These are phyloP conservation scores for Parazoanthus darwini DNA, from an alignment of 92 coral and sea anemone species.

Conservation along the genomic window DNA sequence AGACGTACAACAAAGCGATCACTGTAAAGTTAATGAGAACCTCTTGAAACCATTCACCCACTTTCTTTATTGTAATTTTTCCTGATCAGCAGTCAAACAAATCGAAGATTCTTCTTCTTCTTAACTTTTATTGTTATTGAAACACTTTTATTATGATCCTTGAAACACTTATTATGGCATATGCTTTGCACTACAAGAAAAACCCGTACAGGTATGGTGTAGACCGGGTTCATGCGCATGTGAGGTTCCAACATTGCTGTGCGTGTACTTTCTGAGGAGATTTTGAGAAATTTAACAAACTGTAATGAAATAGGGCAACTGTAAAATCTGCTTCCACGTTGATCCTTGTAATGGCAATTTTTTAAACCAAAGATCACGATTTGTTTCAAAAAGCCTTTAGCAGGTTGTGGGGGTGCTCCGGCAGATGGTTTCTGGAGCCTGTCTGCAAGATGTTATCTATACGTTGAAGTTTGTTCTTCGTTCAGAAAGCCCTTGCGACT, in stretches of 20 bases:
- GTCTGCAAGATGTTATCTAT: slow-evolving; percentile 57
- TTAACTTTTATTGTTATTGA: no score
- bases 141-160: not conserved
- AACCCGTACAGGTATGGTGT: not conserved
- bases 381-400: slow-evolving; percentile 9
- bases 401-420: slow-evolving; percentile 57
- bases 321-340: no score
- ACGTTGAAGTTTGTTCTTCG: slow-evolving; percentile 56
- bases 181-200: slow-evolving; percentile 1
- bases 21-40: not conserved
- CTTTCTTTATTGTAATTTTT: slow-evolving; percentile 8
- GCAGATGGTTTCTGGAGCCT: slow-evolving; percentile 65
- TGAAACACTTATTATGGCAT: not conserved
- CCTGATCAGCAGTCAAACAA: not conserved
- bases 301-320: no score
- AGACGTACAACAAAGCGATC: not conserved
- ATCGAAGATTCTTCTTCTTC: not conserved
- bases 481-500: not conserved
- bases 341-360: no score
- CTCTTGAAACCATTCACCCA: not conserved
- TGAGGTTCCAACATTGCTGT: no score
- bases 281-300: no score
- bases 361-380: no score
- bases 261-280: no score
- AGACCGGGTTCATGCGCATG: not conserved